These are phyloP conservation scores for Ianthella basta DNA, from an alignment of 37 sponge, comb jelly and placozoan species.

Conservation along the genomic window DNA sequence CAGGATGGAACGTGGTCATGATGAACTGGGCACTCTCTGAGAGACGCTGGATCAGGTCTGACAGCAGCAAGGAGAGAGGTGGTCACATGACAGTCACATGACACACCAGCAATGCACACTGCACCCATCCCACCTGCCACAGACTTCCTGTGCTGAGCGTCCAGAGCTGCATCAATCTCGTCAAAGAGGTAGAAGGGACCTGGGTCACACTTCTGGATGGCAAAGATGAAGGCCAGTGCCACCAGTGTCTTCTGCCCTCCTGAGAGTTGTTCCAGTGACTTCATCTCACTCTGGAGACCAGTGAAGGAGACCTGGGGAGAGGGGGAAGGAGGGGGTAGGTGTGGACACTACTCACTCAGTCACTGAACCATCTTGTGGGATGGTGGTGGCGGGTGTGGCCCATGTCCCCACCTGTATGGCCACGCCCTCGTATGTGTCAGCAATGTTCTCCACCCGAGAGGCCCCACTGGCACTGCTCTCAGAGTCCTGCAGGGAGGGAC, in stretches of 20 bases:
- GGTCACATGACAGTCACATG: too few species aligned
- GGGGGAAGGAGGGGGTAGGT: not conserved
- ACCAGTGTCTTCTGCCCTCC: conserved; percentile 98
- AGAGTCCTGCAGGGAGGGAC: not conserved
- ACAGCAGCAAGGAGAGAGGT: too few species aligned
- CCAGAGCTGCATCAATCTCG: conserved; percentile 97
- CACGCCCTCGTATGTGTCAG: conserved; percentile 15
- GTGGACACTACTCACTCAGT: too few species aligned
- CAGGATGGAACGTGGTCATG: conserved; percentile 96
- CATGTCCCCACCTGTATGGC: conserved; percentile 14
- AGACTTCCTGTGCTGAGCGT: conserved; percentile 89
- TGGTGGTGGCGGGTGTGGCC: too few species aligned
- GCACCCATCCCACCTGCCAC: conserved; percentile 94
- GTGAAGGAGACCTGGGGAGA: conserved; percentile 89
- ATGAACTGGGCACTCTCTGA: conserved; percentile 96
- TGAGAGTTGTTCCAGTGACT: conserved; percentile 94
- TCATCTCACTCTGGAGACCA: conserved; percentile 80
- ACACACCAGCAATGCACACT: too few species aligned
- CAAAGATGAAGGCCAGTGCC: conserved; percentile 95
- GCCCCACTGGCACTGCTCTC: not conserved
- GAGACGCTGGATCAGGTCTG: conserved; percentile 86
- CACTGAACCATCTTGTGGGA: too few species aligned
- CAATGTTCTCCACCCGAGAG: not conserved
- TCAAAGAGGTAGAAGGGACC: conserved; percentile 99
- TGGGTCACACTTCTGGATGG: conserved; percentile 99